Percentiles rank a stretch among this genome's conserved stretches.
phyloP scores from a whole-genome alignment of 2,888 invertebrate species.

The Parthenolecanium corni region DNA sequence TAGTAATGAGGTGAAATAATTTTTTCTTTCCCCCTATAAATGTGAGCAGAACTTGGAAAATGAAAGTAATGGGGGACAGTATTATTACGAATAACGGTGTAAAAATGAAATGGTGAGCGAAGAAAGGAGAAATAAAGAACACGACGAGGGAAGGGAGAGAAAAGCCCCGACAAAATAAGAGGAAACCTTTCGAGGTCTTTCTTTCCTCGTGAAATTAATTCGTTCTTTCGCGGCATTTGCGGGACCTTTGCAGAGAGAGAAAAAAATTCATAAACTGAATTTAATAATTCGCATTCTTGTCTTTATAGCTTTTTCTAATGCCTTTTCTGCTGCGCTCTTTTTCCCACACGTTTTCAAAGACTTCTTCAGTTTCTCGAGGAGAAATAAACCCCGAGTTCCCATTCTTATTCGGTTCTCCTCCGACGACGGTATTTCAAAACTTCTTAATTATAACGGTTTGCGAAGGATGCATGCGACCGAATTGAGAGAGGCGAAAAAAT shows the following conservation, averaged over 20 bases:
- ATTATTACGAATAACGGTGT: not conserved
- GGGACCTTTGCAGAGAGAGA: constrained; percentile 9
- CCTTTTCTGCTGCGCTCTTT: constrained; percentile 9
- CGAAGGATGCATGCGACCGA: not conserved
- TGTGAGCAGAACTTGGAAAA: not conserved
- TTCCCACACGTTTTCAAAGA: not conserved
- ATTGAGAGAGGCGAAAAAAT: no score
- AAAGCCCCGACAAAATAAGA: not conserved
- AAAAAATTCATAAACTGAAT: constrained; percentile 26
- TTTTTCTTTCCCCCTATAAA: no score
- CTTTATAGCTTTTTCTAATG: constrained; percentile 21
- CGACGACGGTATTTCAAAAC: constrained; percentile 6
- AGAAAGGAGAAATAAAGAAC: not conserved
- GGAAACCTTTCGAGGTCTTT: constrained; percentile 5
- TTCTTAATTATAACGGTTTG: constrained; percentile 13
- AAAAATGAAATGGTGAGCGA: not conserved
- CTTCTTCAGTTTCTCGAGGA: not conserved
- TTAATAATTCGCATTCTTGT: constrained; percentile 24
- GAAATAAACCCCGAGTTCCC: not conserved
- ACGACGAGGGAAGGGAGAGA: not conserved
- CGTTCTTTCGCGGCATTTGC: constrained; percentile 18
- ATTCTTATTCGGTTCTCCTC: no score
- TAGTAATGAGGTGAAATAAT: no score
- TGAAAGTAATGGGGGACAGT: no score
- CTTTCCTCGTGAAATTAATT: constrained; percentile 9